Base-by-base conservation (phyloP, 2,797 vertebrate species). In the Chloroceryle inda region DNA sequence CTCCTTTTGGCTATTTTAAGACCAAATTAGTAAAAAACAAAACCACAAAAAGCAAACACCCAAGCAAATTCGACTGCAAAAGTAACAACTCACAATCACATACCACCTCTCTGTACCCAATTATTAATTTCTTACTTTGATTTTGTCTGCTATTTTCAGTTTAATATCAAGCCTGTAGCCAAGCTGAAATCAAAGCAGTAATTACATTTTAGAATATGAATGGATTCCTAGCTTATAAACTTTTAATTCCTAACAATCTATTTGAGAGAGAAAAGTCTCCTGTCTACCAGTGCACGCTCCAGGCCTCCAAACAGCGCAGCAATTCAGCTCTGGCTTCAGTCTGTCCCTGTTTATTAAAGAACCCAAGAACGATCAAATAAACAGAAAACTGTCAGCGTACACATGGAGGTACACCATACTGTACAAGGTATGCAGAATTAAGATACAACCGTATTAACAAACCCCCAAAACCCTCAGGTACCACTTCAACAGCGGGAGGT, bases 381-480 rank as follows among this genome's bases (percentile, higher is more conserved):
- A 1, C 6, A 55, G 56, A 40, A 26, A 40, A 11, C 21, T 1
- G 0, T 7, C 35, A 50, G 23, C 2, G 15, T 6, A 37, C 3
- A 6, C 0, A 1, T 3, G 18, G 8, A 69, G 21, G 52, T 44
- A 52, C 9, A 31, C 3, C 50, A 8, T 1, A n/a, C 3, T 37
- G 5, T 13, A 64, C 0, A 2, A 7, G 0, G 4, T 3, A 62
- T 4, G 7, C 13, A 66, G 16, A 83, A 63, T 3, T 31, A 13
- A 33, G 21, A 10, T 55, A 49, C 45, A 31, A 45, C 21, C 22
- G 10, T 45, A 45, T 45, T 45, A 22, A 45, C 11, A 45, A 22
- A 11, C 22, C 10, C 45, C 45, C 55, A 17, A 17, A 35, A 35
- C 14, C 37, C 24, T 14, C 7, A 22, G 17, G 11, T 63, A 44